Evolutionary conservation across 2,888 invertebrate species (phyloP), one percentile per base, ranked within the genome.

Genomic region (Adelphocoris suturalis): DNA sequence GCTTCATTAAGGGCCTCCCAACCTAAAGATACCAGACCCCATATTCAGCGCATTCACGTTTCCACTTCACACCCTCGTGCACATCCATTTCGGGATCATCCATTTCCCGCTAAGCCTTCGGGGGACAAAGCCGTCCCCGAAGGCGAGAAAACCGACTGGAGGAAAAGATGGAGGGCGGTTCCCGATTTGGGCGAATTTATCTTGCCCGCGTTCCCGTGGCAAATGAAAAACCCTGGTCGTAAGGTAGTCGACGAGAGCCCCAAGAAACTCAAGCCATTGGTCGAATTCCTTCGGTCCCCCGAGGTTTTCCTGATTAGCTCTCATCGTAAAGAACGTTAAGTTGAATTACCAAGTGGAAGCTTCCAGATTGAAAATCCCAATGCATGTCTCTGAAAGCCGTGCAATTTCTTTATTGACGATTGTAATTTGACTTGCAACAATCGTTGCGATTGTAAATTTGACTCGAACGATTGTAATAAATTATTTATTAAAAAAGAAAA

Each of bases 261-360:
- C n/a, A n/a, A 5, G 57, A n/a, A 57, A 57, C n/a, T 57, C n/a
- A n/a, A 57, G 3, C 57, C 57, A n/a, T 57, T 57, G 11, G 19
- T n/a, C n/a, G 57, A 57, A n/a, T 16, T n/a, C 57, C 57, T 16
- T 57, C n/a, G 57, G 57, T 13, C 5, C 57, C n/a, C 57, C n/a
- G 57, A 57, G 57, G 57, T n/a, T 57, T 57, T n/a, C 16, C 57
- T 57, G 57, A 57, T 57, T 57, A 57, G 57, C 57, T 57, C n/a
- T 16, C n/a, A n/a, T n/a, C 16, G 57, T n/a, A 57, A 57, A n/a
- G 14, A n/a, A n/a, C n/a, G n/a, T 57, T 5, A 57, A n/a, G 37
- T 7, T 37, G 37, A 37, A 37, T 37, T 37, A 37, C 37, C 37
- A 37, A 37, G 37, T 37, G 37, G 37, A 37, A 37, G 37, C 7